These are phyloP conservation scores for Agrochola macilenta DNA, from an alignment of 2,888 invertebrate genomes.

Conservation along the genomic window DNA sequence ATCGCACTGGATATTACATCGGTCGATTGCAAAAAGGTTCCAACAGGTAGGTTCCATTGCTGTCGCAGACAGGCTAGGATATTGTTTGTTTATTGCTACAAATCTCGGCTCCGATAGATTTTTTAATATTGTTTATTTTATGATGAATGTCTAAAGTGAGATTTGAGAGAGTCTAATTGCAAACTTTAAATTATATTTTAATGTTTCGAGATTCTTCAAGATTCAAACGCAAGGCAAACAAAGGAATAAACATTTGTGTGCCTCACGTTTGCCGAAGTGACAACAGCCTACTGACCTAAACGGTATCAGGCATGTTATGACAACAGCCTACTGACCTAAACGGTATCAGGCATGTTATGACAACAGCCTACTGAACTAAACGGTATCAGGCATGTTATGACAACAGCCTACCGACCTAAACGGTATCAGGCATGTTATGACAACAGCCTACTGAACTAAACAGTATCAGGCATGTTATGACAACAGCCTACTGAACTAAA, in stretches of 20 bases:
- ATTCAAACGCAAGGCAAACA: background rate
- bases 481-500: background rate
- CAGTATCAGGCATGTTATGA: background rate
- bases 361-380: background rate
- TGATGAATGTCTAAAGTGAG: background rate
- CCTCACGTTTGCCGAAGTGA: background rate
- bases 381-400: background rate
- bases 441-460: background rate
- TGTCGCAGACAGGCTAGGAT: constrained; percentile 43
- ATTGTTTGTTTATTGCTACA: constrained; percentile 54
- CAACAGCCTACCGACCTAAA: background rate
- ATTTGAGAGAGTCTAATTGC: background rate
- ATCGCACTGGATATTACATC: constrained; percentile 52
- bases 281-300: background rate
- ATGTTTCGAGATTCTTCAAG: background rate
- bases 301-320: background rate
- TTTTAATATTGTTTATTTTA: constrained; percentile 4
- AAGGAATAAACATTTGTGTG: background rate
- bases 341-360: background rate
- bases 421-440: background rate
- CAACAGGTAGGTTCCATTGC: constrained; percentile 53
- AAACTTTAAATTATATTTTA: background rate
- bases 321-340: background rate
- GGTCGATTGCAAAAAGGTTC: constrained; percentile 50
- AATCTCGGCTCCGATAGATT: constrained; percentile 9